A percentile compares a stretch with the other conserved stretches of the same genome.
phyloP scores from a whole-genome alignment of 2,888 invertebrate genomes.

The Pammene aurita region DNA sequence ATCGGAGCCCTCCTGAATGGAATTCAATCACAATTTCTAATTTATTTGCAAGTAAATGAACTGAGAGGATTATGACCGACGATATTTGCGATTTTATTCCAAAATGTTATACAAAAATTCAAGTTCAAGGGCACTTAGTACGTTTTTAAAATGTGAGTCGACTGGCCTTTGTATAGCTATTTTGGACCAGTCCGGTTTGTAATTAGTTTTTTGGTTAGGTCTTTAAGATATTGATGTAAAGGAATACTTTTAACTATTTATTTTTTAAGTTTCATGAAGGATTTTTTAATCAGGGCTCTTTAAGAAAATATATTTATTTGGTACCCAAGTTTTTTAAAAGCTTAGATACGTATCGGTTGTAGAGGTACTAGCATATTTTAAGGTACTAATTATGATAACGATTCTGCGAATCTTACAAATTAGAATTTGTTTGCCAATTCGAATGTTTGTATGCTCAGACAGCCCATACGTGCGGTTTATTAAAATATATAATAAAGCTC shows the following conservation, averaged over 20 bases:
- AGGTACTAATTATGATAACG: too few species aligned
- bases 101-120: neutral
- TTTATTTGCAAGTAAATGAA: slow-evolving; percentile 36
- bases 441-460: too few species aligned
- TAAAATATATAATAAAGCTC: too few species aligned
- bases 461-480: too few species aligned
- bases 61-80: slow-evolving; percentile 29
- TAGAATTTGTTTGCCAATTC: too few species aligned
- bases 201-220: neutral
- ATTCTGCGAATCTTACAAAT: too few species aligned
- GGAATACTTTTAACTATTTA: neutral
- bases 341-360: too few species aligned
- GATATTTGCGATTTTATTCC: neutral
- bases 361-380: too few species aligned
- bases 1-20: slow-evolving; percentile 31
- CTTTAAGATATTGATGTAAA: neutral
- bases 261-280: neutral
- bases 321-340: too few species aligned
- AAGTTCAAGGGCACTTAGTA: neutral
- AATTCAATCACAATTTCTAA: slow-evolving; percentile 41
- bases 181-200: neutral
- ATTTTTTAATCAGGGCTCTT: neutral
- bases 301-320: too few species aligned
- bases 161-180: neutral
- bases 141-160: neutral